Base-by-base conservation (phyloP, 2,888 invertebrate genomes). In the Caradrina clavipalpis region DNA sequence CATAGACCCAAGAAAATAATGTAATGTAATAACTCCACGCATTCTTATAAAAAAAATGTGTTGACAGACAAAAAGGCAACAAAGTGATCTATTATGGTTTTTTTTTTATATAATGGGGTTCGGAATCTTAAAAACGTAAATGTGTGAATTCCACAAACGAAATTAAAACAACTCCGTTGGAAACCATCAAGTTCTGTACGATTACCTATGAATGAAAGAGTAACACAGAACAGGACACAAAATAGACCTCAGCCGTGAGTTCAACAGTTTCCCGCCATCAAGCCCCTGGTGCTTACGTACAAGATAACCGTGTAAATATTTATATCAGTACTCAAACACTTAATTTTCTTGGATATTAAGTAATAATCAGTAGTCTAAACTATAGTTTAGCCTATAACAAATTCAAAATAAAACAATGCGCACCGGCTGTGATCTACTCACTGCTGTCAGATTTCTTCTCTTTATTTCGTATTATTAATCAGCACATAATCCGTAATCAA, bases 401-500 rank as follows among this genome's bases (percentile, higher is more conserved):
- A 54, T 50, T 42, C 11, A 54, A 61, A 80, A 51, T 59, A 73
- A 66, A 57, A 63, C 45, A 35, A 69, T 35, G 59, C 53, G 19
- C 21, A 63, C 77, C 81, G 78, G 80, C 39, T 21, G 53, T 64
- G 55, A 15, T 49, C 5, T 17, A 87, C 88, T 85, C 67, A 87
- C 88, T 85, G 73, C 81, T 85, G 87, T 88, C 88, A 89, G 85
- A 80, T 83, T 75, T 75, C 66, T 68, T 56, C 55, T 67, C 22
- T 58, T 21, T 1, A 60, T 42, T 65, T 59, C 17, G 8, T 2
- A 2, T 45, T 60, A 73, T 65, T 64, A 51, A 55, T 65, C 7
- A 69, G 57, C 39, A 59, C 84, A 83, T 83, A 83, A 69, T 84
- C 73, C 67, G 69, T 61, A 49, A 15, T 31, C 47, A 53, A 56